These are phyloP conservation scores for Casuarius casuarius DNA, from an alignment of 2,113 vertebrate genomes.

Conservation along the genomic window DNA sequence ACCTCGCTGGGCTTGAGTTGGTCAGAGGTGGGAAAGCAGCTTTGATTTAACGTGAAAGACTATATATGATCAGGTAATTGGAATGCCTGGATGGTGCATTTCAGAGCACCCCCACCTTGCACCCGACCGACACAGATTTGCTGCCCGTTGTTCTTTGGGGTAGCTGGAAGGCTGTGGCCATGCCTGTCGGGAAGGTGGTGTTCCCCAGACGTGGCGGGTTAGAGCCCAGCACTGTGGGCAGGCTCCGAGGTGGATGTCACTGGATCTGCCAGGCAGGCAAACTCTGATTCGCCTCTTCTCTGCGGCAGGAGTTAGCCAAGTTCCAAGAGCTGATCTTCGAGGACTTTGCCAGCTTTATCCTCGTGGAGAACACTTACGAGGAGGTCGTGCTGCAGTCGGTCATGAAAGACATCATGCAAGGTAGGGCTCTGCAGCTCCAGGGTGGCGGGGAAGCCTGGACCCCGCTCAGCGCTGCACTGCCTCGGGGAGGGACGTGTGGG, in stretches of 20 bases:
- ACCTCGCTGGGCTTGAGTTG: too few species aligned
- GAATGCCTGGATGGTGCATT: too few species aligned
- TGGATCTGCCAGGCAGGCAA: neutral
- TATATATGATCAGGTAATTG: too few species aligned
- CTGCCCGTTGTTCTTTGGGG: too few species aligned
- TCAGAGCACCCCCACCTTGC: too few species aligned
- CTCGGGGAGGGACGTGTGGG: neutral
- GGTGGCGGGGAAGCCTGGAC: neutral
- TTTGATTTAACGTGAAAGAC: too few species aligned
- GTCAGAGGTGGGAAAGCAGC: too few species aligned
- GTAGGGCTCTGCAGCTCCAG: conserved; percentile 55
- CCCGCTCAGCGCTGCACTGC: rapidly evolving
- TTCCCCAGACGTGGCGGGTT: too few species aligned
- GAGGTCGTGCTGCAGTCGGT: conserved; percentile 95
- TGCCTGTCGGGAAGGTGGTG: neutral
- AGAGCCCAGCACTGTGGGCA: neutral
- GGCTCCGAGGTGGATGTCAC: neutral
- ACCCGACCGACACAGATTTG: too few species aligned
- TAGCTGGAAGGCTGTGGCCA: too few species aligned
- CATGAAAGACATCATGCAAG: conserved; percentile 95
- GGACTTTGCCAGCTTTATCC: conserved; percentile 91
- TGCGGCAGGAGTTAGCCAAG: conserved; percentile 83
- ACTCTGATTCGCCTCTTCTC: neutral
- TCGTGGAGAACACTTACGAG: conserved; percentile 93
- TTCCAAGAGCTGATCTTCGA: conserved; percentile 96